These are phyloP conservation scores for Harpagifer antarcticus DNA, from an alignment of 2,797 vertebrate species.

Conservation along the genomic window DNA sequence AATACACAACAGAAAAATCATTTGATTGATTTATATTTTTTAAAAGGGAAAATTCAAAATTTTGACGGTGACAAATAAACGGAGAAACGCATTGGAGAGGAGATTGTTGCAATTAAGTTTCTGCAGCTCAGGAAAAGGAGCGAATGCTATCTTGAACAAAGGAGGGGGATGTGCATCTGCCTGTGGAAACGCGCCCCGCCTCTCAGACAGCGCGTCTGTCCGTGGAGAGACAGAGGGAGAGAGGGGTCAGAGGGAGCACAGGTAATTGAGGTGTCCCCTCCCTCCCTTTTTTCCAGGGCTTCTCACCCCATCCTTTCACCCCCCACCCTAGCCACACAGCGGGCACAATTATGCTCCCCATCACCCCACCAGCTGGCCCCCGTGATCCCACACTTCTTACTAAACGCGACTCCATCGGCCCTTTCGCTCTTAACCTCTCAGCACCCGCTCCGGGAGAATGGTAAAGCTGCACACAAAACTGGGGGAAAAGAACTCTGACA, in stretches of 20 bases:
- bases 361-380: slow-evolving; percentile 86
- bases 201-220: slow-evolving; percentile 77
- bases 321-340: slow-evolving; percentile 81
- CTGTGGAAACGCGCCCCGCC: slow-evolving; percentile 74
- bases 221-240: slow-evolving; percentile 80
- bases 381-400: slow-evolving; percentile 84
- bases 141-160: slow-evolving; percentile 73
- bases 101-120: slow-evolving; percentile 74
- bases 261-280: slow-evolving; percentile 90
- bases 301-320: slow-evolving; percentile 82
- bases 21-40: slow-evolving; percentile 27
- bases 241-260: slow-evolving; percentile 84
- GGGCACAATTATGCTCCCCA: slow-evolving; percentile 87
- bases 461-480: slow-evolving; percentile 71
- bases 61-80: slow-evolving; percentile 59
- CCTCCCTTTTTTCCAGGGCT: slow-evolving; percentile 79
- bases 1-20: slow-evolving; percentile 44
- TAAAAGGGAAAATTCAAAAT: slow-evolving; percentile 29
- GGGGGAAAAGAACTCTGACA: slow-evolving; percentile 59
- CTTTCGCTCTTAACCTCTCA: slow-evolving; percentile 85
- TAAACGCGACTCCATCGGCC: slow-evolving; percentile 82
- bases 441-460: slow-evolving; percentile 80
- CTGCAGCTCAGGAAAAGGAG: slow-evolving; percentile 51
- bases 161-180: slow-evolving; percentile 78
- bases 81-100: slow-evolving; percentile 43